phyloP scores from a whole-genome alignment of 2,797 vertebrate species.

The Scleropages formosus region DNA sequence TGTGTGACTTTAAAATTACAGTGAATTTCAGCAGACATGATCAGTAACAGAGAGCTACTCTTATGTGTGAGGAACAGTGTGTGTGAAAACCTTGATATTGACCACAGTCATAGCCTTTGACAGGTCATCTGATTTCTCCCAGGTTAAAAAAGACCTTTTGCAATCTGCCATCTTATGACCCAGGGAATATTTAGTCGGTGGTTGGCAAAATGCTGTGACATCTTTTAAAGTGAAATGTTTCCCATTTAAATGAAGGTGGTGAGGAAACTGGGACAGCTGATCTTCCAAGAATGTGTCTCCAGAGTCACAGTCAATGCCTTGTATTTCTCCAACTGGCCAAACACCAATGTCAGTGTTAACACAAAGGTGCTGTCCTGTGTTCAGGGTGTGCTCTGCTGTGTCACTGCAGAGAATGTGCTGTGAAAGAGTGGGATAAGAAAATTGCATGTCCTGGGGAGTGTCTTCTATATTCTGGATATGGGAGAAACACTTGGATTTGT shows the following conservation, averaged over 20 bases:
- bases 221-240: background rate
- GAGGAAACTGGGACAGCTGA: background rate
- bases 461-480: background rate
- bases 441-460: background rate
- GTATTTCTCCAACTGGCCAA: background rate
- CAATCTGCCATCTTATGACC: background rate
- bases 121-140: background rate
- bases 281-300: background rate
- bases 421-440: background rate
- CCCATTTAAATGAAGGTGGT: background rate
- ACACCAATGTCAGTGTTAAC: background rate
- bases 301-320: background rate
- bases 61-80: background rate
- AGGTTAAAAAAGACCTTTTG: background rate
- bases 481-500: background rate
- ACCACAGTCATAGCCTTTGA: no score
- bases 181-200: no score
- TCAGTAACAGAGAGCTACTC: background rate
- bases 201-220: no score
- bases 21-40: no score
- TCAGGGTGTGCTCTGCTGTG: background rate
- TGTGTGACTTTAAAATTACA: no score
- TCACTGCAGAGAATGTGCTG: no score
- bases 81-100: background rate
- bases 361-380: background rate